Percentiles rank a stretch among this genome's conserved stretches.
These are phyloP conservation scores for Acronicta aceris DNA, from an alignment of 2,888 invertebrate genomes.

Conservation along the genomic window DNA sequence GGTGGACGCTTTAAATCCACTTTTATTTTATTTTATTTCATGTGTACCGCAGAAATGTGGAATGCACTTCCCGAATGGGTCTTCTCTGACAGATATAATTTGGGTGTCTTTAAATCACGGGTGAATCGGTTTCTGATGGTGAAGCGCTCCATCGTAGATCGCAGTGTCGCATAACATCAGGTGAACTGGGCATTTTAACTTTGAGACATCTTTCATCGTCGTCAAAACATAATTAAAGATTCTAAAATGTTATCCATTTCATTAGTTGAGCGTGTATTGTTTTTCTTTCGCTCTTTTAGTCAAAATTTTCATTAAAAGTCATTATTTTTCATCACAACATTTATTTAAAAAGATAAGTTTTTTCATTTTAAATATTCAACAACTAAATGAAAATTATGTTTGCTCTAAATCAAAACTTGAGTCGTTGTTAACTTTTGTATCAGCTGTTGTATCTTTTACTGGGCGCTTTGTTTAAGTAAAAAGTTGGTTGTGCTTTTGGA, in stretches of 20 bases:
- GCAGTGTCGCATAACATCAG: too few relatives aligned
- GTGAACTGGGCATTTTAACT: too few relatives aligned
- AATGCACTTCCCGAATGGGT: too few relatives aligned
- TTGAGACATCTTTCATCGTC: not conserved
- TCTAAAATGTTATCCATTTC: conserved; percentile 8
- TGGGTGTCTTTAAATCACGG: too few relatives aligned
- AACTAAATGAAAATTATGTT: conserved; percentile 25
- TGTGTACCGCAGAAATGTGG: too few relatives aligned
- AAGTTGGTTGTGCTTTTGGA: conserved; percentile 17
- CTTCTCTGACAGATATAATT: too few relatives aligned
- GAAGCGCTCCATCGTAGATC: too few relatives aligned
- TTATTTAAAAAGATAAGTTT: conserved; percentile 17
- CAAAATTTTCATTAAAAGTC: conserved; percentile 17
- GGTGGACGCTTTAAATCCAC: too few relatives aligned
- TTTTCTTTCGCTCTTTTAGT: conserved; percentile 8
- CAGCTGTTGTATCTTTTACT: conserved; percentile 31
- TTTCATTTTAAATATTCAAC: conserved; percentile 24
- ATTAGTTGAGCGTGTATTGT: conserved; percentile 4
- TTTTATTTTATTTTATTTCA: too few relatives aligned
- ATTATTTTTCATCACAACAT: conserved; percentile 15
- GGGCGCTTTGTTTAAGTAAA: conserved; percentile 22
- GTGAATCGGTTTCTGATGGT: too few relatives aligned
- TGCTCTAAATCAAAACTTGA: conserved; percentile 37
- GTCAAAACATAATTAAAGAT: conserved; percentile 4
- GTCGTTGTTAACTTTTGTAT: conserved; percentile 28